Conservation (phyloP, 2,113 vertebrate species). For the Coreoperca whiteheadi region DNA sequence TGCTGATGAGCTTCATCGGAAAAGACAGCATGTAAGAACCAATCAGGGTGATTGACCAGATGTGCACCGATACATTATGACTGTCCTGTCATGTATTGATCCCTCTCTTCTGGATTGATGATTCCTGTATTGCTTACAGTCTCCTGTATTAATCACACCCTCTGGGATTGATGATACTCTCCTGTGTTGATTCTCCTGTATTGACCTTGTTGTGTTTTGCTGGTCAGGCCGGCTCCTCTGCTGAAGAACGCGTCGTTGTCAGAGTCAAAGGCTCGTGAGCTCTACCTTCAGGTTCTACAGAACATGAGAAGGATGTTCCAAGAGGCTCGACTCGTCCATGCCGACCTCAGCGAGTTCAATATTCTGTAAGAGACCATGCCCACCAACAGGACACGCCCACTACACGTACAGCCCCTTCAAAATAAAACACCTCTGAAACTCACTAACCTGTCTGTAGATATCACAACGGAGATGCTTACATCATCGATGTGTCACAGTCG, state of each 20-base stretch:
- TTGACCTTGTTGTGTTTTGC: background rate
- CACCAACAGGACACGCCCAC: background rate
- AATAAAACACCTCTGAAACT: background rate
- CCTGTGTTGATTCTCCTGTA: too few species aligned
- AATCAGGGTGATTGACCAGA: background rate
- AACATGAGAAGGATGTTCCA: slow-evolving; percentile 97
- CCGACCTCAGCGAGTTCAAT: slow-evolving; percentile 99
- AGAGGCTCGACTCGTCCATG: slow-evolving; percentile 93
- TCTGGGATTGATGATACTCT: too few species aligned
- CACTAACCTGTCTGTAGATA: slow-evolving; percentile 80
- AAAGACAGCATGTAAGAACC: slow-evolving; percentile 85
- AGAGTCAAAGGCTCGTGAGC: slow-evolving; percentile 91
- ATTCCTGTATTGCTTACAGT: too few species aligned
- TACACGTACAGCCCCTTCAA: background rate
- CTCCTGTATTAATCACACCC: too few species aligned
- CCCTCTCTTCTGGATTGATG: too few species aligned
- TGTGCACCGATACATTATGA: background rate
- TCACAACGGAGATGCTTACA: slow-evolving; percentile 87
- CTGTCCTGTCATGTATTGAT: too few species aligned
- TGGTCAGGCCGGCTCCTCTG: slow-evolving; percentile 91
- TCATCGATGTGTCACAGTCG: slow-evolving; percentile 96
- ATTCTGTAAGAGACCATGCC: slow-evolving; percentile 87
- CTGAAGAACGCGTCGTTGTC: slow-evolving; percentile 92
- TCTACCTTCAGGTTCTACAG: slow-evolving; percentile 93
- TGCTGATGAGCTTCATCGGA: slow-evolving; percentile 96